These are phyloP conservation scores for Trididemnum clinides DNA, from an alignment of 23 tunicate genomes.

Conservation along the genomic window DNA sequence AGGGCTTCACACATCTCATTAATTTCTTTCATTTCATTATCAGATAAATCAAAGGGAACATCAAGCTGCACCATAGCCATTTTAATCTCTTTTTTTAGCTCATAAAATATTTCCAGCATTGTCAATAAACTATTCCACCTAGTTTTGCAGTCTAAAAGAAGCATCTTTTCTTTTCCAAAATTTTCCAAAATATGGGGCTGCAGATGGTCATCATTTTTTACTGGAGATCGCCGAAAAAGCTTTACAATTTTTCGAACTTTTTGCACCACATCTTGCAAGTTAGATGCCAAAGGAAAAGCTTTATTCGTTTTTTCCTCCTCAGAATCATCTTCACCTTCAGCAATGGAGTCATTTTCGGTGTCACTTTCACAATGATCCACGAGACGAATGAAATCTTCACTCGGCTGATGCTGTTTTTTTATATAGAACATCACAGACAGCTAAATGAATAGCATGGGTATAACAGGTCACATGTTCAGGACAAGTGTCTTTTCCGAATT, in stretches of 20 bases:
- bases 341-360: conserved; percentile 14
- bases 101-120: conserved; percentile 44
- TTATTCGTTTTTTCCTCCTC: not conserved
- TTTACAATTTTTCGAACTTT: conserved; percentile 42
- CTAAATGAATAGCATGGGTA: conserved; percentile 35
- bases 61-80: conserved; percentile 51
- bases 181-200: conserved; percentile 41
- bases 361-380: conserved; percentile 19
- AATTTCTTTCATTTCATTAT: conserved; percentile 23
- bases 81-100: conserved; percentile 46
- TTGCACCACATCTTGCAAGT: conserved; percentile 12
- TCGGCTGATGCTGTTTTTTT: conserved; percentile 3
- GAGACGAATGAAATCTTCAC: conserved; percentile 1
- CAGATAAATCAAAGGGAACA: conserved; percentile 48
- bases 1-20: conserved; percentile 38
- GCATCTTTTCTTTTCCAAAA: conserved; percentile 51
- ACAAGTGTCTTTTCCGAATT: conserved; percentile 18
- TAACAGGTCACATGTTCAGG: conserved; percentile 34
- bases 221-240: conserved; percentile 42
- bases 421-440: conserved; percentile 28
- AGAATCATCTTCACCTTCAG: conserved; percentile 32
- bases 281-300: conserved; percentile 26
- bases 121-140: conserved; percentile 45
- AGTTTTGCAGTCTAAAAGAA: conserved; percentile 48
- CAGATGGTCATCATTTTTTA: conserved; percentile 38